Evolutionary conservation across 2,888 invertebrate species (phyloP).

Genomic region (Thyatira batis): DNA sequence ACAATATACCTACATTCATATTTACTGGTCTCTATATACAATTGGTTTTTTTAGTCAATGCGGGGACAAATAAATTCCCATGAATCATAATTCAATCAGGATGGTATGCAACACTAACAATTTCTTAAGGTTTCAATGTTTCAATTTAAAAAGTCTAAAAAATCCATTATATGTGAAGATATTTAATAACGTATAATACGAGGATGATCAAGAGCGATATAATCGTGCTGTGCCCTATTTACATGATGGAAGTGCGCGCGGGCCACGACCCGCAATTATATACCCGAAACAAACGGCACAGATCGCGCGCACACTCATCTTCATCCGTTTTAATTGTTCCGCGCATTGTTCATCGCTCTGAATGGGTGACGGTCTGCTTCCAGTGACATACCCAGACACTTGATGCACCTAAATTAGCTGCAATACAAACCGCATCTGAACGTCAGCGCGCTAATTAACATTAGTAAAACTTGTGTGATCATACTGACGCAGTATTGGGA

Average conservation of each 20-base stretch:
- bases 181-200: neutral
- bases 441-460: neutral
- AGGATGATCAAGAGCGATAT: constrained; percentile 34
- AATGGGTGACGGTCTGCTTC: constrained; percentile 31
- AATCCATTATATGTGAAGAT: neutral
- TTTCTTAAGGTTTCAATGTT: no score
- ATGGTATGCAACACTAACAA: no score
- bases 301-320: constrained; percentile 52
- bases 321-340: constrained; percentile 64
- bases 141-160: neutral
- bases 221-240: constrained; percentile 52
- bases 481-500: no score
- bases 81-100: no score
- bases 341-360: constrained; percentile 51
- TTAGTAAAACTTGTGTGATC: neutral
- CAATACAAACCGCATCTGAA: neutral
- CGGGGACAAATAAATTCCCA: no score
- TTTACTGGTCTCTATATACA: neutral
- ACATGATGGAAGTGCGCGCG: constrained; percentile 20
- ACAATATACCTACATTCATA: no score
- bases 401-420: neutral
- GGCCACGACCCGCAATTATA: constrained; percentile 74
- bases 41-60: no score
- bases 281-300: constrained; percentile 70
- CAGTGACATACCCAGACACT: constrained; percentile 1